Conservation (phyloP, 1,140 invertebrate genomes). For the Ectropis grisescens region DNA sequence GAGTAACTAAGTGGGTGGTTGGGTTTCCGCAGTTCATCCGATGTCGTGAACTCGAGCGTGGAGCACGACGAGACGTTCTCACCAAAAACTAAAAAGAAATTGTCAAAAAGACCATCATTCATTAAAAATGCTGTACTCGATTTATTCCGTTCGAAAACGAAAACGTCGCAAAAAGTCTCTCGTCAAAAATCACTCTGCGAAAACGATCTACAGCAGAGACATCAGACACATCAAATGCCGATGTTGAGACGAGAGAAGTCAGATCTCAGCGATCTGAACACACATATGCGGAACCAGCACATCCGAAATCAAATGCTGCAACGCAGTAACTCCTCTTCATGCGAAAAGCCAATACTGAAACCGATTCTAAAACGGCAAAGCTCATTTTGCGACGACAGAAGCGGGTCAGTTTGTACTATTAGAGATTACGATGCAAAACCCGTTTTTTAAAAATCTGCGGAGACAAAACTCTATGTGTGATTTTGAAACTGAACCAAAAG, state of each 20-base stretch:
- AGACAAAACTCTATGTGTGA: constrained; percentile 67
- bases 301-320: constrained; percentile 63
- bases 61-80: constrained; percentile 64
- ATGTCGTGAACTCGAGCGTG: constrained; percentile 60
- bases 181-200: constrained; percentile 66
- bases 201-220: constrained; percentile 57
- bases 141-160: constrained; percentile 67
- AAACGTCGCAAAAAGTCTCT: constrained; percentile 61
- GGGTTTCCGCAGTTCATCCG: constrained; percentile 67
- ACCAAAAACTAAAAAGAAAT: constrained; percentile 70
- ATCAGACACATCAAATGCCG: constrained; percentile 28
- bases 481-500: constrained; percentile 68
- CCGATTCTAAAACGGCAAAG: constrained; percentile 65
- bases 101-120: constrained; percentile 69
- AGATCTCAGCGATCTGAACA: constrained; percentile 46
- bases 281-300: constrained; percentile 49
- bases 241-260: constrained; percentile 62
- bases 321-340: constrained; percentile 66
- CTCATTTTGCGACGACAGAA: constrained; percentile 63
- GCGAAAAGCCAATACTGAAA: constrained; percentile 58
- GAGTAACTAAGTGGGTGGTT: constrained; percentile 65
- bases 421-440: constrained; percentile 59
- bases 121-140: constrained; percentile 68
- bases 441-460: constrained; percentile 38
- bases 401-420: constrained; percentile 48